Conservation (phyloP, 2,113 vertebrate species). For the Tyrannus savana region DNA sequence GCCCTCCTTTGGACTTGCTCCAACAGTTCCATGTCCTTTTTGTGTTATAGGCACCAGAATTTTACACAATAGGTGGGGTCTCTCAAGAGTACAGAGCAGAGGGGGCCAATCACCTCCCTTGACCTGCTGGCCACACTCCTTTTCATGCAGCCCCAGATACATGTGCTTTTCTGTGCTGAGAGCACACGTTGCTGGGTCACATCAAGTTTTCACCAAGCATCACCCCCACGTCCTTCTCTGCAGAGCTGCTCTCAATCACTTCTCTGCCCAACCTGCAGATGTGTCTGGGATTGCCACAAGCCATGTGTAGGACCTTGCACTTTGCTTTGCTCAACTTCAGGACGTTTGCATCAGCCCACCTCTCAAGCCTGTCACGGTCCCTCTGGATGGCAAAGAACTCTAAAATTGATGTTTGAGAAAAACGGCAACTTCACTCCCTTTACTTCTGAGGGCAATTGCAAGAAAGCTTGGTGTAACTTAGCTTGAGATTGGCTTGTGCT, state of each 20-base stretch:
- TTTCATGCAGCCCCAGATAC: background rate
- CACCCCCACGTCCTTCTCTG: accelerated
- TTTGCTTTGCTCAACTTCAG: background rate
- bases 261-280: background rate
- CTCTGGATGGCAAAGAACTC: background rate
- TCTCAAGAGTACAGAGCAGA: background rate
- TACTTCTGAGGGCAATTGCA: background rate
- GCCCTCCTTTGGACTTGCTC: background rate
- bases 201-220: background rate
- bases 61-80: accelerated
- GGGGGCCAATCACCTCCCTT: background rate
- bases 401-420: background rate
- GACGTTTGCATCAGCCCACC: background rate
- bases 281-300: background rate
- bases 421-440: background rate
- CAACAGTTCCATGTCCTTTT: background rate
- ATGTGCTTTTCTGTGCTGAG: background rate
- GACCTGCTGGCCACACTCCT: background rate
- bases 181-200: background rate
- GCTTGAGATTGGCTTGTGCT: background rate
- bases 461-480: background rate
- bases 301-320: background rate
- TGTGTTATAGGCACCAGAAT: background rate
- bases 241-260: background rate
- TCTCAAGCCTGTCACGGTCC: background rate